Evolutionary conservation across 1,140 invertebrate species (phyloP).

Genomic region (Samia ricini): DNA sequence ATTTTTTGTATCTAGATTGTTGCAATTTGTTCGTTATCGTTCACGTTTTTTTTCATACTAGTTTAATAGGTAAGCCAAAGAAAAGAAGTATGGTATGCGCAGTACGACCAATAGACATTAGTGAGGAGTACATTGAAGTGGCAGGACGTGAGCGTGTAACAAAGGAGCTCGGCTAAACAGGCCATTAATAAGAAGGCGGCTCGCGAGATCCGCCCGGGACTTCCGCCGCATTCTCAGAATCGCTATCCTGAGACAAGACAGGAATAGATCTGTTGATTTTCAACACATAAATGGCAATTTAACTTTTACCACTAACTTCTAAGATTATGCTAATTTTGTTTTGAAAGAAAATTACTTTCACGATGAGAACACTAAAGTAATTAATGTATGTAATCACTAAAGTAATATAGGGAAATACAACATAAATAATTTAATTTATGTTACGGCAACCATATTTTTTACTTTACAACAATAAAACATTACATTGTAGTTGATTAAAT

Average conservation of each 20-base stretch:
- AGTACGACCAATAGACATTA: neutral
- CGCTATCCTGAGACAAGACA: conserved; percentile 58
- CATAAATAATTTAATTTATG: no score
- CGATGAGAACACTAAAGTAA: no score
- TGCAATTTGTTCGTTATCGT: neutral
- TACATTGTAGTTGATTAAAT: no score
- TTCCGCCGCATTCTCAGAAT: conserved; percentile 69
- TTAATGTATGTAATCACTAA: no score
- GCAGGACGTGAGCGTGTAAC: conserved; percentile 66
- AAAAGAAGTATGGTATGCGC: neutral
- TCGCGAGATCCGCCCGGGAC: conserved; percentile 51
- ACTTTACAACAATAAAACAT: no score
- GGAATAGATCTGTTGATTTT: conserved; percentile 58
- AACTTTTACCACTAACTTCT: neutral
- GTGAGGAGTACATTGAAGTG: conserved; percentile 35
- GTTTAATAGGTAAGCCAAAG: neutral
- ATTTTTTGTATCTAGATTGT: conserved; percentile 14
- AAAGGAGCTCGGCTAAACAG: conserved; percentile 71
- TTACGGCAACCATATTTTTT: no score
- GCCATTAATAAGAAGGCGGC: conserved; percentile 72
- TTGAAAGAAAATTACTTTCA: no score
- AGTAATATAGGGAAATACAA: no score
- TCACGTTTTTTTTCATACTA: neutral
- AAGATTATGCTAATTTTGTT: no score
- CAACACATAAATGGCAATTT: conserved; percentile 40